Evolutionary conservation across 2,888 invertebrate genomes (phyloP).

Genomic region (Monochamus alternatus): DNA sequence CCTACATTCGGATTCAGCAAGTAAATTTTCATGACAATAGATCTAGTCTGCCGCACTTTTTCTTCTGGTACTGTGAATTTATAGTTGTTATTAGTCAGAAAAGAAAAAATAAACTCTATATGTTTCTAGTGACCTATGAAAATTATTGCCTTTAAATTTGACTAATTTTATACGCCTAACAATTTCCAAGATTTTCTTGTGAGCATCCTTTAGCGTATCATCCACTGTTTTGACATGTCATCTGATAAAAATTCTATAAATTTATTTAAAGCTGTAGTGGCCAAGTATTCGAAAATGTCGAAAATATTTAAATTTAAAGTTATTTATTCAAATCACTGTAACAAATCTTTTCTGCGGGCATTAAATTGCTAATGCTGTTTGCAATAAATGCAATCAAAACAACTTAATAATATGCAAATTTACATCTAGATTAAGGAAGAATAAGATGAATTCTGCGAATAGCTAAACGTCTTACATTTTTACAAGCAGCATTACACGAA

Average conservation of each 20-base stretch:
- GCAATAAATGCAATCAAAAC: slow-evolving; percentile 36
- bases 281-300: slow-evolving; percentile 29
- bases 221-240: not conserved
- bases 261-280: slow-evolving; percentile 14
- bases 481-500: slow-evolving; percentile 59
- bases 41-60: too few species aligned
- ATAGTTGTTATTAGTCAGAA: too few species aligned
- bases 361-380: slow-evolving; percentile 28
- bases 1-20: too few species aligned
- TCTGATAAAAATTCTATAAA: not conserved
- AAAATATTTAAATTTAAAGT: slow-evolving; percentile 19
- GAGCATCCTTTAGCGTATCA: too few species aligned
- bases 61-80: too few species aligned
- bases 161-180: too few species aligned
- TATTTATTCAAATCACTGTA: slow-evolving; percentile 17
- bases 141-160: too few species aligned
- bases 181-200: too few species aligned
- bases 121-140: too few species aligned
- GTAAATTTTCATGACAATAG: too few species aligned
- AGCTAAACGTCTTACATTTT: slow-evolving; percentile 51
- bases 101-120: too few species aligned
- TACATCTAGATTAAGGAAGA: slow-evolving; percentile 28
- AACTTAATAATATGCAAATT: slow-evolving; percentile 42
- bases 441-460: slow-evolving; percentile 37
- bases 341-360: slow-evolving; percentile 39